Percentiles rank a stretch among this genome's conserved stretches.
These are phyloP conservation scores for Ephestia elutella DNA, from an alignment of 1,140 invertebrate genomes.

Conservation along the genomic window DNA sequence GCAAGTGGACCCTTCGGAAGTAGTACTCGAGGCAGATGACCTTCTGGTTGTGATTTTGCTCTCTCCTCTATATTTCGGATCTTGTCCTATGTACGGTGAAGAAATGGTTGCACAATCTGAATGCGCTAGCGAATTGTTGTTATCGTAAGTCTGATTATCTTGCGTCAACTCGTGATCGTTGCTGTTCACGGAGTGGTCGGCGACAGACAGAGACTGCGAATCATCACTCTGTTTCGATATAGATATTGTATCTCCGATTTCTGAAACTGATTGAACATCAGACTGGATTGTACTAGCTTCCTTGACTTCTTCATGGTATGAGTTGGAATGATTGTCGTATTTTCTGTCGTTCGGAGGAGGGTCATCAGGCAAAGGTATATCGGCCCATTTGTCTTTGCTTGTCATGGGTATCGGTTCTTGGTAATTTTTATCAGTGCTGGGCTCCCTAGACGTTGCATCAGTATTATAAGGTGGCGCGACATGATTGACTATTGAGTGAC, in stretches of 20 bases:
- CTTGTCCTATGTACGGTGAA: conserved; percentile 80
- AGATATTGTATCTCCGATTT: conserved; percentile 54
- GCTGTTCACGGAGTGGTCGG: conserved; percentile 51
- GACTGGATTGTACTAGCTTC: conserved; percentile 42
- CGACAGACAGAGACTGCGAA: conserved; percentile 58
- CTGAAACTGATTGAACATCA: conserved; percentile 49
- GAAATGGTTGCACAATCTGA: conserved; percentile 77
- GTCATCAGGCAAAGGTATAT: conserved; percentile 28
- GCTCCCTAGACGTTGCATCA: conserved; percentile 16
- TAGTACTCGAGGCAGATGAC: conserved; percentile 80
- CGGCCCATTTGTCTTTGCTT: conserved; percentile 45
- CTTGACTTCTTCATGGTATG: conserved; percentile 48
- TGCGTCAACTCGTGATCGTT: conserved; percentile 52
- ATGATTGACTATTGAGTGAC: conserved; percentile 20
- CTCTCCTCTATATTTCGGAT: conserved; percentile 79
- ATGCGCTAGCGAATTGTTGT: conserved; percentile 68
- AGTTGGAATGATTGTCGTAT: conserved; percentile 31
- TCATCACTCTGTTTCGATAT: conserved; percentile 65
- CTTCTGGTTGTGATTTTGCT: conserved; percentile 81
- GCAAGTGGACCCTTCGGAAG: conserved; percentile 76
- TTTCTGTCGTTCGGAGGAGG: conserved; percentile 38
- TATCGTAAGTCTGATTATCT: conserved; percentile 63
- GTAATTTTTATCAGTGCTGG: conserved; percentile 24
- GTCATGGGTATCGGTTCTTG: conserved; percentile 31
- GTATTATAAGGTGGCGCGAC: conserved; percentile 10